Conservation (phyloP, 2,797 vertebrate genomes). For the Echeneis naucrates region DNA sequence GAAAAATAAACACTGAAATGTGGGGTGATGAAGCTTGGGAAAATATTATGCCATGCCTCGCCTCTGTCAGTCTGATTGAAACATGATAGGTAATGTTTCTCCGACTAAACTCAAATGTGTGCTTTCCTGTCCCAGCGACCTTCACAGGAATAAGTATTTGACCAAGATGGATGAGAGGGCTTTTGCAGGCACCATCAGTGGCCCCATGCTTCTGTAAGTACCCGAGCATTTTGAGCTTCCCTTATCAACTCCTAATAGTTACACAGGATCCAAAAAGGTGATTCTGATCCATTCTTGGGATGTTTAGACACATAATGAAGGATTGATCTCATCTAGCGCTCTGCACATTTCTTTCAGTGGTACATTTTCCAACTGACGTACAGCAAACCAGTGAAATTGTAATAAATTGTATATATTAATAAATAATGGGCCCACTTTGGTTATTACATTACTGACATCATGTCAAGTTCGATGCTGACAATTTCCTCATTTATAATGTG, state of each 20-base stretch:
- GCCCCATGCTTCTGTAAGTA: conserved; percentile 95
- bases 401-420: neutral
- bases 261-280: neutral
- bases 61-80: conserved; percentile 48
- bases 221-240: conserved; percentile 1
- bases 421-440: conserved; percentile 10
- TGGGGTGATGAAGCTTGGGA: conserved; percentile 44
- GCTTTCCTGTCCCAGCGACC: conserved; percentile 84
- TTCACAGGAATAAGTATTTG: conserved; percentile 93
- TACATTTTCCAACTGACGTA: neutral
- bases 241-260: neutral
- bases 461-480: conserved; percentile 30
- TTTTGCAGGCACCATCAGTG: conserved; percentile 89
- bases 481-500: conserved; percentile 40
- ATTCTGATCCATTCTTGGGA: neutral
- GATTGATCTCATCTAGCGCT: neutral
- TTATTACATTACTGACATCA: conserved; percentile 33
- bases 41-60: conserved; percentile 42
- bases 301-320: neutral
- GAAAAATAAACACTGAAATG: conserved; percentile 62
- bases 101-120: conserved; percentile 34
- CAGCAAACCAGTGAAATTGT: neutral
- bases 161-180: conserved; percentile 89
- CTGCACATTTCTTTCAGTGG: neutral
- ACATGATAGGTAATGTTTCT: conserved; percentile 38